Base-by-base conservation (phyloP, 2,888 invertebrate species). In the Molanna angustata region DNA sequence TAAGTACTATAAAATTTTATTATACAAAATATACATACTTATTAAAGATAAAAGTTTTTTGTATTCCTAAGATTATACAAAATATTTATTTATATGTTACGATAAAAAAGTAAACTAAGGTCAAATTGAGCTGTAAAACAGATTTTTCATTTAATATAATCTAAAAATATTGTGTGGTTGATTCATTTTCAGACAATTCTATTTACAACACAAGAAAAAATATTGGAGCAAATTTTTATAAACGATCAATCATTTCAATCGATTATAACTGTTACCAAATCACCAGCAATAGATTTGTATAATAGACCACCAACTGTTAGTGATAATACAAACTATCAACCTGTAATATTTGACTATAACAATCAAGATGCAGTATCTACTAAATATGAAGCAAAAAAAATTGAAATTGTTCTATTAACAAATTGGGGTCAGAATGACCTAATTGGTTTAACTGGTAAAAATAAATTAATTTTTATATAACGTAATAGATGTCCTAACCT, bases 141-240 rank as follows among this genome's bases (percentile, higher is more conserved):
- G n/a, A n/a, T n/a, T n/a, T n/a, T n/a, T n/a, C n/a, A n/a, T n/a
- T n/a, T n/a, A n/a, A n/a, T n/a, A n/a, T n/a, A n/a, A n/a, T n/a
- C n/a, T n/a, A n/a, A n/a, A n/a, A n/a, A n/a, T n/a, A n/a, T n/a
- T n/a, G n/a, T n/a, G n/a, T n/a, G n/a, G n/a, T n/a, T n/a, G 14
- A 16, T 31, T 9, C 22, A 11, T 14, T 70, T 78, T 20, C 74
- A 92, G 91, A 92, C 90, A 6, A 90, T 92, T 58, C 74, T 92
- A 49, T 92, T 91, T 67, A 91, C 91, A 17, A 87, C 85, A 58
- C 85, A 88, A 62, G 83, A 90, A 27, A 67, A 69, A 14, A 89
- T 90, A 49, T 72, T 92, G 22, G 88, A 85, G 64, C 67, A 71
- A 33, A 83, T 80, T 51, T 73, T 77, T 4, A 66, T 70, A 59